Percentiles rank a stretch among this genome's conserved stretches.
Evolutionary conservation across 92 coral and sea anemone genomes (phyloP).

Genomic region (Zoanthus sansibaricus): DNA sequence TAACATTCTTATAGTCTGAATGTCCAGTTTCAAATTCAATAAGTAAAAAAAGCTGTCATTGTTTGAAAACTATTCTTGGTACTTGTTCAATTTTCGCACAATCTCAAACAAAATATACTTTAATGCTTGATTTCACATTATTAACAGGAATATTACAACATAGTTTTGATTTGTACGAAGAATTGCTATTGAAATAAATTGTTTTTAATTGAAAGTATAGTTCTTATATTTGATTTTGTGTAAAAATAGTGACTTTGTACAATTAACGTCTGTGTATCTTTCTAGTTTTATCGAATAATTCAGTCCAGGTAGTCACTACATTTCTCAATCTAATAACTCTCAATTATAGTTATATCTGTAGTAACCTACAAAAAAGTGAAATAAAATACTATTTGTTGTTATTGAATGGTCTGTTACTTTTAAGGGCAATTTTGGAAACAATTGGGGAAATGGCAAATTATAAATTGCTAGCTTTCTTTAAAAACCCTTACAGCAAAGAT

Average conservation of each 20-base stretch:
- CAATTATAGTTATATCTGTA: conserved; percentile 1
- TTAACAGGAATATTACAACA: conserved; percentile 18
- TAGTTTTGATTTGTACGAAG: conserved; percentile 7
- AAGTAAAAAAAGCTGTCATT: conserved; percentile 19
- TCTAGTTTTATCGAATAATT: conserved; percentile 4
- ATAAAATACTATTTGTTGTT: conserved; percentile 3
- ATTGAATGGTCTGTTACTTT: background rate
- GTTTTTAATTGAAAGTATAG: conserved; percentile 9
- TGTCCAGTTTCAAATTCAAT: conserved; percentile 20
- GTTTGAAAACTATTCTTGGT: conserved; percentile 10
- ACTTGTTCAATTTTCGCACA: conserved; percentile 3
- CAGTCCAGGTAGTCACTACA: conserved; percentile 14
- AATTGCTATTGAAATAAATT: conserved; percentile 6
- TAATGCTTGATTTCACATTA: conserved; percentile 8
- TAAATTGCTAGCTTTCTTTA: conserved; percentile 14
- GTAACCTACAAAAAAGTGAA: conserved; percentile 10
- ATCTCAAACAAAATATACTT: conserved; percentile 13
- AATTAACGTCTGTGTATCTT: conserved; percentile 18
- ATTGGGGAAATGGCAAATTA: conserved; percentile 11
- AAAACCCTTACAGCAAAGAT: conserved; percentile 21
- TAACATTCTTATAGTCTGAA: background rate
- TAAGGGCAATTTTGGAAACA: conserved; percentile 8
- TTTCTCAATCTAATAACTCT: background rate
- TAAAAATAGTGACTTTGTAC: conserved; percentile 19
- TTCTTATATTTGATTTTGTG: conserved; percentile 19